Conservation (phyloP, 1,140 invertebrate species). For the Conopomorpha cramerella region DNA sequence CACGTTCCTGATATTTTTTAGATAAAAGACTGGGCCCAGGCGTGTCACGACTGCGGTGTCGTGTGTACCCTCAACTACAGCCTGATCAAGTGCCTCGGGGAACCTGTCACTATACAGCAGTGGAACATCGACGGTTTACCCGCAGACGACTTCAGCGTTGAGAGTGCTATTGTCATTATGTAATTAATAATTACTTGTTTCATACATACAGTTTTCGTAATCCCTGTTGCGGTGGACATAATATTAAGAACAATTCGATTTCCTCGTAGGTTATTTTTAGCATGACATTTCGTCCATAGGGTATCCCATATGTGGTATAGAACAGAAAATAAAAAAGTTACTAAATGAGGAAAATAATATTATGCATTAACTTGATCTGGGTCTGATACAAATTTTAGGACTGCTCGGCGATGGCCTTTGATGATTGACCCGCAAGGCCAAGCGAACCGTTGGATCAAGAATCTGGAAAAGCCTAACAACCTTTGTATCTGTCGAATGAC, state of each 20-base stretch:
- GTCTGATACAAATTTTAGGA: too few species aligned
- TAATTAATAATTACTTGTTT: slow-evolving; percentile 25
- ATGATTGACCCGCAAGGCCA: slow-evolving; percentile 96
- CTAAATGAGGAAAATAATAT: too few species aligned
- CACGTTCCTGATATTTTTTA: too few species aligned
- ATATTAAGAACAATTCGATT: too few species aligned
- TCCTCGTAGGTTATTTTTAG: too few species aligned
- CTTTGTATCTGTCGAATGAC: slow-evolving; percentile 80
- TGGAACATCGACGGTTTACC: slow-evolving; percentile 93
- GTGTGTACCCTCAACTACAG: slow-evolving; percentile 77
- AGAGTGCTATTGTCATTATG: slow-evolving; percentile 91
- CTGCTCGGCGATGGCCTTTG: slow-evolving; percentile 84
- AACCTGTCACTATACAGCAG: slow-evolving; percentile 83
- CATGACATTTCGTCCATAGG: too few species aligned
- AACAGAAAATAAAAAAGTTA: too few species aligned
- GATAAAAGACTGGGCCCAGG: slow-evolving; percentile 74
- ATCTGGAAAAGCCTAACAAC: slow-evolving; percentile 88
- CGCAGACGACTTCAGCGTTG: slow-evolving; percentile 86
- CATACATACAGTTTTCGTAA: neutral
- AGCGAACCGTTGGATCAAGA: slow-evolving; percentile 94
- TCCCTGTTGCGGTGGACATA: too few species aligned
- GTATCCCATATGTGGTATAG: too few species aligned
- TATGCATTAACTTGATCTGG: too few species aligned
- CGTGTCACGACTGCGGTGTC: slow-evolving; percentile 69
- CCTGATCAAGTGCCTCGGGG: slow-evolving; percentile 76